Evolutionary conservation across 1,140 invertebrate genomes (phyloP).

Genomic region (Maniola jurtina): DNA sequence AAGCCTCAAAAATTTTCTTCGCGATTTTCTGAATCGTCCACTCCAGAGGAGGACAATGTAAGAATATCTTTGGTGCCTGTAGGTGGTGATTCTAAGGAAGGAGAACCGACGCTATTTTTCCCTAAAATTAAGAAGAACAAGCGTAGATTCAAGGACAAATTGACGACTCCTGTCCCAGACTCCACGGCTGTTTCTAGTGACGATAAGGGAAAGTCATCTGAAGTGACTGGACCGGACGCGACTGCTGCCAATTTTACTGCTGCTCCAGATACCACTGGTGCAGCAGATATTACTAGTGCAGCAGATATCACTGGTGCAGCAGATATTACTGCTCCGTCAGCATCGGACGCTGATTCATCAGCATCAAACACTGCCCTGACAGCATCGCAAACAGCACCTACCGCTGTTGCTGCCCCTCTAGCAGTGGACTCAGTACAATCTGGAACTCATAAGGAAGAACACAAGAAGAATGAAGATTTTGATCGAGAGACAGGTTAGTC

Average conservation of each 20-base stretch:
- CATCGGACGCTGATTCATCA: background rate
- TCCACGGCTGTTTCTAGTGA: constrained; percentile 29
- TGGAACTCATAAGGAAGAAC: constrained; percentile 47
- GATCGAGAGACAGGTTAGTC: constrained; percentile 49
- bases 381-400: constrained; percentile 28
- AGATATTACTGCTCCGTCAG: constrained; percentile 14
- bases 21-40: constrained; percentile 28
- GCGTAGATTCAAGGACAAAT: constrained; percentile 37
- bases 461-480: constrained; percentile 44
- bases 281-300: constrained; percentile 12
- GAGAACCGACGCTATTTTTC: constrained; percentile 61
- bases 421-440: constrained; percentile 46
- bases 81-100: constrained; percentile 46
- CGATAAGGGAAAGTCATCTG: constrained; percentile 22
- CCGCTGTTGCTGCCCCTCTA: constrained; percentile 15
- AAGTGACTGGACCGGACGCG: constrained; percentile 21
- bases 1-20: constrained; percentile 43
- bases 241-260: background rate
- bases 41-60: constrained; percentile 38
- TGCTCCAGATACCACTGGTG: background rate
- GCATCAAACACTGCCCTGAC: constrained; percentile 28
- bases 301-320: constrained; percentile 6
- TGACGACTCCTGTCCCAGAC: constrained; percentile 40
- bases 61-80: constrained; percentile 61
- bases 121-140: constrained; percentile 54